Evolutionary conservation across 2,888 invertebrate species (phyloP).

Genomic region (Drosophila flavopinicola): DNA sequence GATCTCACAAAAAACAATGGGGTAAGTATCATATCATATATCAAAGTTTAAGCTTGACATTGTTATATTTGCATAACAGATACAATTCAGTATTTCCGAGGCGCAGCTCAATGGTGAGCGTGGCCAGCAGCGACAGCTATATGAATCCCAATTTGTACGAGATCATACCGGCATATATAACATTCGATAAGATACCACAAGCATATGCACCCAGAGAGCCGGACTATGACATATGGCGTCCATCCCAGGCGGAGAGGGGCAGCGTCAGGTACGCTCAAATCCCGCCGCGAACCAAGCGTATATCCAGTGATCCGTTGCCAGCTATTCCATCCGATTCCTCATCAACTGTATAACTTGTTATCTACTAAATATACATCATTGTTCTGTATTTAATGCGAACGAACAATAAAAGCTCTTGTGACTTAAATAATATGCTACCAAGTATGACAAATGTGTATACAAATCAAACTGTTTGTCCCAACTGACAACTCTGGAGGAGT

Average conservation of each 20-base stretch:
- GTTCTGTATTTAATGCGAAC: not conserved
- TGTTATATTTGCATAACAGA: conserved; percentile 9
- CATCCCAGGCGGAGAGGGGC: not conserved
- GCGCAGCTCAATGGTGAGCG: conserved; percentile 63
- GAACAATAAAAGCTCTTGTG: conserved; percentile 35
- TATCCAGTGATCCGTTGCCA: conserved; percentile 80
- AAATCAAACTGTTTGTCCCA: no score
- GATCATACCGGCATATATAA: conserved; percentile 71
- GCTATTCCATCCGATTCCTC: conserved; percentile 57
- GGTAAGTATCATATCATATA: conserved; percentile 38
- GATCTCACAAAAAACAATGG: conserved; percentile 39
- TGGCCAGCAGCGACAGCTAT: conserved; percentile 76
- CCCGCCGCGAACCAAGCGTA: conserved; percentile 51
- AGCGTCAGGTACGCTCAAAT: conserved; percentile 69
- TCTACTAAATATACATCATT: not conserved
- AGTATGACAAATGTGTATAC: not conserved
- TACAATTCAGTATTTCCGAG: conserved; percentile 29
- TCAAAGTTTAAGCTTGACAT: no score
- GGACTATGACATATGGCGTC: conserved; percentile 12
- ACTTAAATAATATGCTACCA: not conserved
- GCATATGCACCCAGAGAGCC: conserved; percentile 14
- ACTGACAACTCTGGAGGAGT: no score
- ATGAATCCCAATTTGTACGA: conserved; percentile 79
- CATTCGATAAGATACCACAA: conserved; percentile 39
- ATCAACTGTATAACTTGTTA: not conserved